These are phyloP conservation scores for Cephalotes varians DNA, from an alignment of 2,888 invertebrate species.

Conservation along the genomic window DNA sequence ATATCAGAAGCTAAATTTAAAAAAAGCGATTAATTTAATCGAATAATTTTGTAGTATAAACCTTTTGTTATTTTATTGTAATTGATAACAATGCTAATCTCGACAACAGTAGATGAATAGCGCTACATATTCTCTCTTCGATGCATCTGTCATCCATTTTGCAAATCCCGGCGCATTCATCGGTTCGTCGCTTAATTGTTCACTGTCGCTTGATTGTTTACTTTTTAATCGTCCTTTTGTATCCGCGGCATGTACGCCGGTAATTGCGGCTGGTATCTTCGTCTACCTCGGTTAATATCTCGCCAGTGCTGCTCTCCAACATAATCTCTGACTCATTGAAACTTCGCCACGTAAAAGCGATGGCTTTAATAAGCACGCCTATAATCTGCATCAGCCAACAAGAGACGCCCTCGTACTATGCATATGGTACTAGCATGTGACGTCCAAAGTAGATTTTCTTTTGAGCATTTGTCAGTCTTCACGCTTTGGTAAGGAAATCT, in stretches of 20 bases:
- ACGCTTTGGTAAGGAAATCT: neutral
- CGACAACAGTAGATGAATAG: neutral
- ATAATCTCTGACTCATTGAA: conserved; percentile 83
- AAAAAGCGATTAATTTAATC: neutral
- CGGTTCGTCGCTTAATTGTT: conserved; percentile 62
- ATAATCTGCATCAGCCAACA: conserved; percentile 76
- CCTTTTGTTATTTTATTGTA: neutral
- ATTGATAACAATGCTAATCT: neutral
- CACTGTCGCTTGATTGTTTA: conserved; percentile 62
- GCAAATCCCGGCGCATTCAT: conserved; percentile 24
- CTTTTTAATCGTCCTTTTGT: conserved; percentile 80
- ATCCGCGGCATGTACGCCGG: conserved; percentile 60
- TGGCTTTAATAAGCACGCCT: conserved; percentile 79
- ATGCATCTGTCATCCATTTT: neutral
- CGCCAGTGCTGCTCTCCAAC: conserved; percentile 74
- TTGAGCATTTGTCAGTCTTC: neutral
- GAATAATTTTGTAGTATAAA: neutral
- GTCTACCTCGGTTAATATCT: conserved; percentile 77
- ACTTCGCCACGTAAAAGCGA: conserved; percentile 79
- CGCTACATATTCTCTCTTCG: neutral
- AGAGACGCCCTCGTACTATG: conserved; percentile 41
- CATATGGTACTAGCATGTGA: neutral
- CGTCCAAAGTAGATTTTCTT: conserved; percentile 4
- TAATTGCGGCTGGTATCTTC: conserved; percentile 71
- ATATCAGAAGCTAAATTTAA: neutral